Evolutionary conservation across 2,113 vertebrate genomes (phyloP).

Genomic region (Numenius arquata): DNA sequence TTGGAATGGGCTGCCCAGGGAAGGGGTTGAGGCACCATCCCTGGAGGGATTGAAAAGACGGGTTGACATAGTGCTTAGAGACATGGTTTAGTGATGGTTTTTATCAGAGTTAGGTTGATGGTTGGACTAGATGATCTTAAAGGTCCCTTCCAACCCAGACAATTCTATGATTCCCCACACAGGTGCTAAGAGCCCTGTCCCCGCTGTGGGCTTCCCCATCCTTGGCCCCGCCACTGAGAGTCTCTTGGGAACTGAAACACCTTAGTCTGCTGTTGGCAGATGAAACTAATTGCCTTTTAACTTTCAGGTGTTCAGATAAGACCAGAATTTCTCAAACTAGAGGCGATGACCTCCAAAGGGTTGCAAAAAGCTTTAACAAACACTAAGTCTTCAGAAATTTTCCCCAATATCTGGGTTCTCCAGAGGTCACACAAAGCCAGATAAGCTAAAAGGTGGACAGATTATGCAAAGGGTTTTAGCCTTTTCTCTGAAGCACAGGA

Average conservation of each 20-base stretch:
- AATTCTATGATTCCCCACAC: neutral
- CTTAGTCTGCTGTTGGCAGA: neutral
- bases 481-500: neutral
- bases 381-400: neutral
- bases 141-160: too few relatives aligned
- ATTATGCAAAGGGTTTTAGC: neutral
- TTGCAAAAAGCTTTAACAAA: neutral
- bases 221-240: neutral
- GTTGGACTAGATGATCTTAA: too few relatives aligned
- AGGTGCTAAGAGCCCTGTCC: neutral
- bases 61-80: too few relatives aligned
- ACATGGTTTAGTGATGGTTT: too few relatives aligned
- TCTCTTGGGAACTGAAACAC: neutral
- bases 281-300: neutral
- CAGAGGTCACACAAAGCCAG: neutral
- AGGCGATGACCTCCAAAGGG: neutral
- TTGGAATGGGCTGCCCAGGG: too few relatives aligned
- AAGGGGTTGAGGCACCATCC: too few relatives aligned
- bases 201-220: fast-evolving
- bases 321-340: slow-evolving; percentile 2
- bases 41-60: too few relatives aligned
- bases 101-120: too few relatives aligned
- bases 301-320: neutral
- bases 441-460: neutral
- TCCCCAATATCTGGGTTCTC: neutral